Conservation (phyloP, 2,113 vertebrate genomes). For the Amphiprion percula region DNA sequence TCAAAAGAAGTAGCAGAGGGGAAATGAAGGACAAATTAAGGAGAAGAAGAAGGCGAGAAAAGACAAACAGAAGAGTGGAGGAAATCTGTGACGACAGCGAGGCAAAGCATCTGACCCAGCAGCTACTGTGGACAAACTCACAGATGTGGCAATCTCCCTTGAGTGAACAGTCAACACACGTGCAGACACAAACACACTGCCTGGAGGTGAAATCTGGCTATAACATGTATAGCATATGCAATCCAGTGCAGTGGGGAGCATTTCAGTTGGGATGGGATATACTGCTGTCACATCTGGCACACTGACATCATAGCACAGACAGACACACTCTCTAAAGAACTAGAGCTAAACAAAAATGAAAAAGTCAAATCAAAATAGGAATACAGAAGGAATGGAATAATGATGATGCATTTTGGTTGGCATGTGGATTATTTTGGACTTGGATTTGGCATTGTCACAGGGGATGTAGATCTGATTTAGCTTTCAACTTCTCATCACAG, state of each 20-base stretch:
- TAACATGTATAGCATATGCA: constrained; percentile 52
- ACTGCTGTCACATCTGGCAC: constrained; percentile 59
- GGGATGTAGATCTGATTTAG: neutral
- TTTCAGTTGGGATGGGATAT: constrained; percentile 19
- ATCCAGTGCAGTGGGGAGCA: constrained; percentile 11
- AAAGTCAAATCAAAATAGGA: too few relatives aligned
- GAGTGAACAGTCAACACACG: constrained; percentile 54
- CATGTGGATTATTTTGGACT: neutral
- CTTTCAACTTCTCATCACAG: constrained; percentile 14
- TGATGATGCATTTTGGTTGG: neutral
- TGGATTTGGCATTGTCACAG: neutral
- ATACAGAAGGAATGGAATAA: neutral
- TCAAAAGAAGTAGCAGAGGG: constrained; percentile 1
- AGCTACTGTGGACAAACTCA: constrained; percentile 64
- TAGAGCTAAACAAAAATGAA: neutral
- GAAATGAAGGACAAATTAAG: constrained; percentile 30
- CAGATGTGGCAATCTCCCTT: constrained; percentile 74
- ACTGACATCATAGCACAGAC: constrained; percentile 20
- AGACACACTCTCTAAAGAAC: constrained; percentile 15
- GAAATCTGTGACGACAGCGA: constrained; percentile 26
- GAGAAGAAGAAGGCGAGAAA: constrained; percentile 21
- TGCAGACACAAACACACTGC: constrained; percentile 55
- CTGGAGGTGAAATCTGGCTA: constrained; percentile 63
- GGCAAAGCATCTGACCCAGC: constrained; percentile 59
- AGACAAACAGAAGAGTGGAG: constrained; percentile 25